Base-by-base conservation (phyloP, 2,113 vertebrate genomes). In the Erpornis zantholeuca region DNA sequence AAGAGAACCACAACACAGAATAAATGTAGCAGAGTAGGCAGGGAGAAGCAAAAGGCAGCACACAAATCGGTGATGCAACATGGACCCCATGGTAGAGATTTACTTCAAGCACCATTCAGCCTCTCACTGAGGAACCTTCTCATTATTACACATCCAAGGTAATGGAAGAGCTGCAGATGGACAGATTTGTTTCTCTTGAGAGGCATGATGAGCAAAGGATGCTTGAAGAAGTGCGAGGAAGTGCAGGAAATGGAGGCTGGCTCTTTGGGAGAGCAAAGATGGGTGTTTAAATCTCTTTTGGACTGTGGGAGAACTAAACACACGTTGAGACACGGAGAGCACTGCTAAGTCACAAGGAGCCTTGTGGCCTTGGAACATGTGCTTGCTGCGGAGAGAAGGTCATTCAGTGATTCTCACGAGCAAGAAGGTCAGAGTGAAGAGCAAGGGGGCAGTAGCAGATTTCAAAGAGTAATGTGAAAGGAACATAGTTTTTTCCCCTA, bases 21-120 rank as follows among this genome's bases (percentile, higher is more conserved):
- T 31, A 50, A 82, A 76, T 19, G 17, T 25, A 70, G 11, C 23
- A n/a, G 44, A 66, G 24, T 36, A 35, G 33, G 13, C 40, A 15
- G 4, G 8, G n/a, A 50, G 66, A 79, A 71, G 10, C 0, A 1
- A 78, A 22, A 1, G 3, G 18, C 28, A 85, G 20, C 6, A 1
- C 64, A 24, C 5, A 88, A 68, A 40, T 31, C 33, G 50, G 2
- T 5, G 2, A 15, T 10, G 8, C 29, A 79, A 50, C 27, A 13
- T 25, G 7, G 47, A 60, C 15, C 7, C 16, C 6, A 4, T 19
- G 40, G 36, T 0, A 73, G 56, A 73, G 19, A 49, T 33, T 19
- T 0, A 0, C 40, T 54, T 36, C 52, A 42, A 85, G 56, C 7
- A 38, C 31, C 22, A 7, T 31, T 52, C 76, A 66, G 44, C 20